Percentiles rank a stretch among this genome's conserved stretches.
Evolutionary conservation across 2,888 invertebrate genomes (phyloP).

Genomic region (Monochamus alternatus): DNA sequence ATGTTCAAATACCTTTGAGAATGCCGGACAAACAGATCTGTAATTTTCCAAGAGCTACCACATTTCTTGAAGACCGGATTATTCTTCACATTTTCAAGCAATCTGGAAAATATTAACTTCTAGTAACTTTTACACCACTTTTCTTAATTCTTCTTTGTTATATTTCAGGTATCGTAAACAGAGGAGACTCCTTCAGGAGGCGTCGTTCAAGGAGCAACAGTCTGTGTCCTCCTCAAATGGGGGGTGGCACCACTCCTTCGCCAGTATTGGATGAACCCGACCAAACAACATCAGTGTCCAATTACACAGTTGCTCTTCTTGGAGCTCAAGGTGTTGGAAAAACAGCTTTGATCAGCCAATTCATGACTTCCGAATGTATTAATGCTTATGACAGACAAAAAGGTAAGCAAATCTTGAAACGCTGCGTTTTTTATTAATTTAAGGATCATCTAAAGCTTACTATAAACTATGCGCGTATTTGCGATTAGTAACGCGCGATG

Average conservation of each 20-base stretch:
- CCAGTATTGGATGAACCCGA: conserved; percentile 73
- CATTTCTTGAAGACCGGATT: too few relatives aligned
- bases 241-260: conserved; percentile 63
- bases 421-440: too few relatives aligned
- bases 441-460: too few relatives aligned
- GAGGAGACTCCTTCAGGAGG: conserved; percentile 94
- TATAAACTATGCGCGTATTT: too few relatives aligned
- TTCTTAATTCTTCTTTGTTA: not conserved
- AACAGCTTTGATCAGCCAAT: conserved; percentile 88
- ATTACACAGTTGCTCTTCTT: conserved; percentile 82
- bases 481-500: too few relatives aligned
- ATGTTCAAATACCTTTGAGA: too few relatives aligned
- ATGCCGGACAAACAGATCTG: too few relatives aligned
- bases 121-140: too few relatives aligned
- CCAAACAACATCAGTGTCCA: conserved; percentile 66
- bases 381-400: conserved; percentile 92
- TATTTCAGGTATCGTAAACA: conserved; percentile 88
- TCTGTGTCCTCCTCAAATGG: conserved; percentile 75
- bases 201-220: conserved; percentile 89
- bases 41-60: too few relatives aligned
- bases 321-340: conserved; percentile 89
- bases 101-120: too few relatives aligned
- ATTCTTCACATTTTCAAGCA: too few relatives aligned
- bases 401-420: conserved; percentile 72
- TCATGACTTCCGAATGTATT: conserved; percentile 94